Conservation (phyloP, 2,797 vertebrate species). For the Simalia tracyae region DNA sequence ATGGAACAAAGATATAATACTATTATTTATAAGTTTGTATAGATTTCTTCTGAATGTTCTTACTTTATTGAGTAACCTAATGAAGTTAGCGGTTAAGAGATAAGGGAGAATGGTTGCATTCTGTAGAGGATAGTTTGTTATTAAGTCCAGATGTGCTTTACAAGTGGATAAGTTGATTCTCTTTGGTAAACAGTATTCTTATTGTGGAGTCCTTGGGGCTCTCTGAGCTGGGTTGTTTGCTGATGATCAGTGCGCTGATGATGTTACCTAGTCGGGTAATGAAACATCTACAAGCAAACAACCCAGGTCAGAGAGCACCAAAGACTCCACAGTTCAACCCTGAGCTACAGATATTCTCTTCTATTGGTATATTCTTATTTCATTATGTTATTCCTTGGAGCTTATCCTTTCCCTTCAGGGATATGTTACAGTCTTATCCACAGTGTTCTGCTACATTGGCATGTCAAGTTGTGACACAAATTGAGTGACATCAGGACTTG, state of each 20-base stretch:
- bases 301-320: no score
- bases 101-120: fast-evolving
- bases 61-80: neutral
- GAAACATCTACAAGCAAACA: no score
- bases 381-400: neutral
- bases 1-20: neutral
- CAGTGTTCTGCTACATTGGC: neutral
- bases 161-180: neutral
- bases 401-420: neutral
- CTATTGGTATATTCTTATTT: neutral
- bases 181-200: neutral
- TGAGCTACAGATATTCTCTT: no score
- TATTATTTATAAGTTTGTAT: neutral
- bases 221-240: no score
- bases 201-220: neutral
- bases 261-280: no score
- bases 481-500: neutral
- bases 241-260: no score
- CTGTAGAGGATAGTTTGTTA: neutral
- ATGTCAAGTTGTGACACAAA: neutral
- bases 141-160: fast-evolving
- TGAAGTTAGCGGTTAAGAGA: fast-evolving
- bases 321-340: no score
- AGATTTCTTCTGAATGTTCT: neutral
- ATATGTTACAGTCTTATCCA: neutral